Base-by-base conservation (phyloP, 2,888 invertebrate genomes). In the Ectemnius lituratus region DNA sequence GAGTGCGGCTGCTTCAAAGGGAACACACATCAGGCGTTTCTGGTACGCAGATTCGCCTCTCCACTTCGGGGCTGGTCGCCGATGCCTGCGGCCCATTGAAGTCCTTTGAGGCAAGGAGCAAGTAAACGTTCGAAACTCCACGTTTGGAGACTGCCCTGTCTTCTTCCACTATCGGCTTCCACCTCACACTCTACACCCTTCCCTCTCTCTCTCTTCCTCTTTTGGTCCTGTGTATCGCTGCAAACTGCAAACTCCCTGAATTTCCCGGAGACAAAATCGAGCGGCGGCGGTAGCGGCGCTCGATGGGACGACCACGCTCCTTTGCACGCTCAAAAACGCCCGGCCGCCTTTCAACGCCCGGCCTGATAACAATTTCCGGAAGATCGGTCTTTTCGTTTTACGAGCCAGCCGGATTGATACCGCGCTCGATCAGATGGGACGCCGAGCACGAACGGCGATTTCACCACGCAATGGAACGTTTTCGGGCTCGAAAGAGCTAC, bases 21-120 rank as follows among this genome's bases (percentile, higher is more conserved):
- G 80, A 80, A 80, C 61, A 14, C 16, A 61, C 61, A 61, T 61
- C 66, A 70, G 45, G 62, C 59, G 59, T 64, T 64, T 62, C 67
- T 66, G 64, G 27, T 69, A 73, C 73, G 73, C 67, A 71, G 69
- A 80, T 80, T 80, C 73, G 62, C 70, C 45, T 63, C 52, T 16
- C 52, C 16, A 62, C 61, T 75, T 65, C 63, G 62, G 37, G 49
- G 49, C 67, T 62, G 14, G 70, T 52, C 75, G 20, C 45, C 60
- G 27, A 62, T 52, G 37, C 46, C 59, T 46, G 20, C 37, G 23
- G 16, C 49, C 47, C 37, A 28, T 16, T 57, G n/a, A 37, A 20
- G n/a, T 63, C 69, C 52, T 70, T 73, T 69, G 63, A 73, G 27
- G 8, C 6, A 56, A 52, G 11, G 27, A n/a, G 5, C 18, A 46